These are phyloP conservation scores for Pteropus rufus DNA, from an alignment of 2,797 vertebrate species.

Conservation along the genomic window DNA sequence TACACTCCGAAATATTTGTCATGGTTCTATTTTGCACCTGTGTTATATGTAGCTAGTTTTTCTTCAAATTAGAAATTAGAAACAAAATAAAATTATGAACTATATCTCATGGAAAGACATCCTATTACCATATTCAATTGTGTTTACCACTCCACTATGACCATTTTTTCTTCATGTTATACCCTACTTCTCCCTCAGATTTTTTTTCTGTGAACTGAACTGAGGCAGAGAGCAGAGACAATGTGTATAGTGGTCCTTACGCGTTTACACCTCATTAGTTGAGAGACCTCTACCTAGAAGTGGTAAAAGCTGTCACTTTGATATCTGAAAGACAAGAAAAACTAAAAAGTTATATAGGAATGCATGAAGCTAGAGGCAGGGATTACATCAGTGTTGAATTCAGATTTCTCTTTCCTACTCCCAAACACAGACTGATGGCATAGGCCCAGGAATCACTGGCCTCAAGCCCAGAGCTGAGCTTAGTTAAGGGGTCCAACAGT, in stretches of 20 bases:
- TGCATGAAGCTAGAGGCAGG: background rate
- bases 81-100: background rate
- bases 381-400: background rate
- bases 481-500: background rate
- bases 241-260: background rate
- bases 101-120: background rate
- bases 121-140: background rate
- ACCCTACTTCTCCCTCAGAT: background rate
- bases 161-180: background rate
- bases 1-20: background rate
- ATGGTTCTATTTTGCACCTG: background rate
- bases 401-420: background rate
- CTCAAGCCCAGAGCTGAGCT: background rate
- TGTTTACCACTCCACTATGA: background rate
- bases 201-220: background rate
- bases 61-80: background rate
- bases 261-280: background rate
- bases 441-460: background rate
- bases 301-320: background rate
- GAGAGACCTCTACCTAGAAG: background rate
- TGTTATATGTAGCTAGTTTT: background rate
- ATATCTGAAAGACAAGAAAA: background rate
- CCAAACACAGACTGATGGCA: conserved; percentile 3
- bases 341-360: background rate
- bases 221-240: no score